Percentiles rank a stretch among this genome's conserved stretches.
These are phyloP conservation scores for Clostera curtula DNA, from an alignment of 2,888 invertebrate species.

Conservation along the genomic window DNA sequence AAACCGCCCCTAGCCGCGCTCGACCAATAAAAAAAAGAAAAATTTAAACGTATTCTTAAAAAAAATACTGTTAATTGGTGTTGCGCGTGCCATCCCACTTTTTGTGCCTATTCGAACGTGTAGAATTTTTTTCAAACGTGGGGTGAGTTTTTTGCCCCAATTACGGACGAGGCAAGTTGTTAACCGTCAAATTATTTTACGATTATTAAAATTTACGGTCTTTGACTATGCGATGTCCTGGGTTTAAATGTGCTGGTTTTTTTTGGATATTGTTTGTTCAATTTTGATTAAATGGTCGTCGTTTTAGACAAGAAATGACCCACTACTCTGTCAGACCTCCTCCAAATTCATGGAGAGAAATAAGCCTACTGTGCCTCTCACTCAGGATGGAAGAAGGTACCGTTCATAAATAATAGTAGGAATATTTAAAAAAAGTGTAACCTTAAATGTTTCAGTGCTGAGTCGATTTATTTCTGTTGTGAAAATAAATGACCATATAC, in stretches of 20 bases:
- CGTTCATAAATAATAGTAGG: no score
- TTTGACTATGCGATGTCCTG: slow-evolving; percentile 41
- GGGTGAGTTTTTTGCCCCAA: slow-evolving; percentile 65
- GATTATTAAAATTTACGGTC: slow-evolving; percentile 48
- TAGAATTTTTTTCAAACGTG: slow-evolving; percentile 31
- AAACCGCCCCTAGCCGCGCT: slow-evolving; percentile 53
- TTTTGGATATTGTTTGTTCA: background rate
- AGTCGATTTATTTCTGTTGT: no score
- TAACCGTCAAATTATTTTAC: slow-evolving; percentile 50
- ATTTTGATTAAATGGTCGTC: no score
- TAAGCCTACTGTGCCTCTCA: no score
- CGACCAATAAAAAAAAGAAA: slow-evolving; percentile 60
- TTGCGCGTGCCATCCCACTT: slow-evolving; percentile 60
- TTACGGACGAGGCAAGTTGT: slow-evolving; percentile 28
- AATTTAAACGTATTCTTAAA: slow-evolving; percentile 39
- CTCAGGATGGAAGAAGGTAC: no score
- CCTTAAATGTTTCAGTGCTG: no score
- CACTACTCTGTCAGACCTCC: no score
- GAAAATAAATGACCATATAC: no score
- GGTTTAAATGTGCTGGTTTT: background rate
- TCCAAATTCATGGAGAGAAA: no score
- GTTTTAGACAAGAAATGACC: no score
- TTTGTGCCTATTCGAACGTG: slow-evolving; percentile 18
- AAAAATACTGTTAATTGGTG: slow-evolving; percentile 64
- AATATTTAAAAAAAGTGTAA: no score